Conservation (phyloP, 2,113 vertebrate species). For the Thryonomys swinderianus region DNA sequence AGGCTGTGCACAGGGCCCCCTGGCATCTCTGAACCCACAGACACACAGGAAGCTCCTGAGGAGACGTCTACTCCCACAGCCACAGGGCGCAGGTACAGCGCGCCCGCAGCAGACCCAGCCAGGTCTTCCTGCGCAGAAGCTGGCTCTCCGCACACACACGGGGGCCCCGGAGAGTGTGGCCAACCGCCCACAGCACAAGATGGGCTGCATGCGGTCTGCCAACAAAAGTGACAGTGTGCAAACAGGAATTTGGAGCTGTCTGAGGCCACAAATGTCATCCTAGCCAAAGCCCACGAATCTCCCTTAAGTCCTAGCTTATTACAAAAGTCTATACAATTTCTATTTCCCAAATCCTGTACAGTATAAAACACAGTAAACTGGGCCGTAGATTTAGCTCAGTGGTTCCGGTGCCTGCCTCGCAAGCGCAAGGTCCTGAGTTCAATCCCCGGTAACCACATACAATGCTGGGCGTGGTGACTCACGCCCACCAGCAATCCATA, state of each 20-base stretch:
- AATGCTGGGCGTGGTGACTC: no score
- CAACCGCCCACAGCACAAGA: no score
- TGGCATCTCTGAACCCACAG: neutral
- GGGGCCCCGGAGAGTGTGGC: no score
- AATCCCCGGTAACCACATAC: no score
- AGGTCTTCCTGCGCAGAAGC: no score
- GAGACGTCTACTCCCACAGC: neutral
- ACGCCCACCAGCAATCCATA: no score
- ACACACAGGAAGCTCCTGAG: neutral
- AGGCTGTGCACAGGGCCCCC: neutral
- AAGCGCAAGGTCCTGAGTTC: no score
- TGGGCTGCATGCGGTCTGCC: accelerated
- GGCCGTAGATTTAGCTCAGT: no score
- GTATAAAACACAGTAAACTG: no score
- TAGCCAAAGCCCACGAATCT: neutral
- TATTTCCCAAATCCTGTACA: neutral
- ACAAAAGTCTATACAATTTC: neutral
- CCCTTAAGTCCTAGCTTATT: neutral
- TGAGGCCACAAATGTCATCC: accelerated
- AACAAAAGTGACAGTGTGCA: neutral
- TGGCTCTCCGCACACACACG: accelerated
- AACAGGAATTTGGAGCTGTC: accelerated
- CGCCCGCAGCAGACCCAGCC: neutral
- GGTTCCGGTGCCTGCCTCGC: no score
- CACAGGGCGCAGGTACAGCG: accelerated